phyloP scores from a whole-genome alignment of 2,888 invertebrate species.

The Masnerella sp. region DNA sequence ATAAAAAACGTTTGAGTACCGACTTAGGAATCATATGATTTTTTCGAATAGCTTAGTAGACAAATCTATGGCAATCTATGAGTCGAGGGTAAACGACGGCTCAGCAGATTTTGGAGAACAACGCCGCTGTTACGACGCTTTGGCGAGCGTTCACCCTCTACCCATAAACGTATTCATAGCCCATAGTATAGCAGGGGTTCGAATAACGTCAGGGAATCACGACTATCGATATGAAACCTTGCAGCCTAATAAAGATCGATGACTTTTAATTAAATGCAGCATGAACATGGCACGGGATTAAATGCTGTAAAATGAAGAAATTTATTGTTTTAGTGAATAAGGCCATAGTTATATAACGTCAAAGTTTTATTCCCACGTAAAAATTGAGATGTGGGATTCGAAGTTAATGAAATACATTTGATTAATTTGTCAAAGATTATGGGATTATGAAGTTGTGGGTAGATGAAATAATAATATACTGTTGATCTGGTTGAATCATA shows the following conservation, averaged over 20 bases:
- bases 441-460: too few species aligned
- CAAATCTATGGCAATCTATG: slow-evolving; percentile 49
- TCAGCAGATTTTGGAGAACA: slow-evolving; percentile 61
- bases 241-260: slow-evolving; percentile 76
- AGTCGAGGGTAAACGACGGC: slow-evolving; percentile 50
- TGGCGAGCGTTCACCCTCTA: slow-evolving; percentile 51
- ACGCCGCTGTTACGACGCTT: slow-evolving; percentile 40
- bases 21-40: slow-evolving; percentile 19
- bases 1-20: slow-evolving; percentile 13
- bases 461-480: too few species aligned
- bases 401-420: too few species aligned
- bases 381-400: too few species aligned
- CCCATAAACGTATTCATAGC: slow-evolving; percentile 74
- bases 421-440: too few species aligned
- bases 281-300: slow-evolving; percentile 52
- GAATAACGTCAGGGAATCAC: slow-evolving; percentile 73
- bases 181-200: slow-evolving; percentile 62
- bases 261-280: slow-evolving; percentile 73
- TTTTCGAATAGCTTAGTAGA: slow-evolving; percentile 44
- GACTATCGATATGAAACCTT: slow-evolving; percentile 73
- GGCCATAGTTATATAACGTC: too few species aligned
- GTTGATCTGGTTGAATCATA: too few species aligned
- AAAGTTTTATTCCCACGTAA: too few species aligned
- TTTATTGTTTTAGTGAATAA: slow-evolving; percentile 19
- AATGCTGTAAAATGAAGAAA: slow-evolving; percentile 23